A percentile compares a stretch with the other conserved stretches of the same genome.
Conservation (phyloP, 2,797 vertebrate genomes). For the Pangasius krempfi region DNA sequence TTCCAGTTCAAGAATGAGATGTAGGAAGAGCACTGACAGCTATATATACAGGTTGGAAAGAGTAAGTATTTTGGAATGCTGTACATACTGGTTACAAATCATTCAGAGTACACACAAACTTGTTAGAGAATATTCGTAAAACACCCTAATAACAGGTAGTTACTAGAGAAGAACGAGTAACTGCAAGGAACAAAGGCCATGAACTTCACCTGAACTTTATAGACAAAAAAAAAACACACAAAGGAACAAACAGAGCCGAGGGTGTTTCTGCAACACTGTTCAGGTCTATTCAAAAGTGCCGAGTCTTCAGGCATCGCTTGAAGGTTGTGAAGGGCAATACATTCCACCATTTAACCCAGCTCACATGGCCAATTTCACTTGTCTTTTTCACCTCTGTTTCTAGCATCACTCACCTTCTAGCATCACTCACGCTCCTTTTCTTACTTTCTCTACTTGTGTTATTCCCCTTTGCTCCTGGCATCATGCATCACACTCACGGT, state of each 20-base stretch:
- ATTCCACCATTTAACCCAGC: neutral
- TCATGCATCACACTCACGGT: slow-evolving; percentile 37
- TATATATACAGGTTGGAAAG: neutral
- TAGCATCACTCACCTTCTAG: neutral
- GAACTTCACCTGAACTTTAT: neutral
- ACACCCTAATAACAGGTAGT: neutral
- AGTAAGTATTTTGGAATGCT: slow-evolving; percentile 6
- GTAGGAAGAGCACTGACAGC: neutral
- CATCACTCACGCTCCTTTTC: neutral
- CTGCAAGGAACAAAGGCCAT: neutral
- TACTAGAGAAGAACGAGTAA: neutral
- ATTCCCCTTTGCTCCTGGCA: neutral
- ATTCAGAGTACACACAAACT: neutral
- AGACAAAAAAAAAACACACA: neutral
- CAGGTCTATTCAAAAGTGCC: neutral
- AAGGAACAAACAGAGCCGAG: too few relatives aligned
- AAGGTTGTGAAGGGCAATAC: neutral
- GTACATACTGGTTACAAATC: neutral
- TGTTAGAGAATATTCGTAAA: neutral
- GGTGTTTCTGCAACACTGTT: neutral
- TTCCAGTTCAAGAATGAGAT: neutral
- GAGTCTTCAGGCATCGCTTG: neutral
- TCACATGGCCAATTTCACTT: neutral
- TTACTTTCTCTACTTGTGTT: neutral
- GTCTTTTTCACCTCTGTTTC: neutral